phyloP scores from a whole-genome alignment of 2,888 invertebrate species.

The Erebia aethiops region DNA sequence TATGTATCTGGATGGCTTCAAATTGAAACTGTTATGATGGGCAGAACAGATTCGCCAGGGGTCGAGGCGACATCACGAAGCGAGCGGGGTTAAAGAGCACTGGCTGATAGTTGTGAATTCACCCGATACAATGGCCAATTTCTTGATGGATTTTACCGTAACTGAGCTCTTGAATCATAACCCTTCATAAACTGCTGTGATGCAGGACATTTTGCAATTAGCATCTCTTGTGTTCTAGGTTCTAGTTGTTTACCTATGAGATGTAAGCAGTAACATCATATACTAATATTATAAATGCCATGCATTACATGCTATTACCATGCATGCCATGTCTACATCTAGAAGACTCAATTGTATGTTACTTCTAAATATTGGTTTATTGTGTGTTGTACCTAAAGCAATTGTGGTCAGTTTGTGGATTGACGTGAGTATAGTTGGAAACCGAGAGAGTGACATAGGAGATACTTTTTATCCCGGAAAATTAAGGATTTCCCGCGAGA shows the following conservation, averaged over 20 bases:
- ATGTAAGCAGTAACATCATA: background rate
- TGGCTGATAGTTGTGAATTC: conserved; percentile 71
- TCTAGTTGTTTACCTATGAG: background rate
- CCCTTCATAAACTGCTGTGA: conserved; percentile 27
- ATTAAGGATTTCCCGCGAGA: too few species aligned
- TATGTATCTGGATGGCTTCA: conserved; percentile 72
- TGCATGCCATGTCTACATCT: too few species aligned
- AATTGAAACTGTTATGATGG: conserved; percentile 81
- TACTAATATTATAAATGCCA: too few species aligned
- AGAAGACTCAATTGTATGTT: too few species aligned
- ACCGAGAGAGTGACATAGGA: too few species aligned
- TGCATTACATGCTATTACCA: too few species aligned
- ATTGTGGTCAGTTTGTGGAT: too few species aligned
- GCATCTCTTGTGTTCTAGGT: conserved; percentile 6
- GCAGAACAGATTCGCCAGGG: conserved; percentile 74
- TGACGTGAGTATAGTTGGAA: too few species aligned
- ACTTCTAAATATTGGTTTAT: too few species aligned
- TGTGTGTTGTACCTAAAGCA: too few species aligned
- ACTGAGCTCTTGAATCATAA: conserved; percentile 35
- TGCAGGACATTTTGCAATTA: conserved; percentile 21
- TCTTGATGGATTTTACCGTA: conserved; percentile 53
- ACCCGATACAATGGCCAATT: conserved; percentile 78
- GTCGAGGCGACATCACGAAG: conserved; percentile 79
- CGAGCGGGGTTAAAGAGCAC: conserved; percentile 74
- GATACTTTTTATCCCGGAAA: too few species aligned